phyloP scores from a whole-genome alignment of 2,113 vertebrate genomes.

The Perccottus glenii region DNA sequence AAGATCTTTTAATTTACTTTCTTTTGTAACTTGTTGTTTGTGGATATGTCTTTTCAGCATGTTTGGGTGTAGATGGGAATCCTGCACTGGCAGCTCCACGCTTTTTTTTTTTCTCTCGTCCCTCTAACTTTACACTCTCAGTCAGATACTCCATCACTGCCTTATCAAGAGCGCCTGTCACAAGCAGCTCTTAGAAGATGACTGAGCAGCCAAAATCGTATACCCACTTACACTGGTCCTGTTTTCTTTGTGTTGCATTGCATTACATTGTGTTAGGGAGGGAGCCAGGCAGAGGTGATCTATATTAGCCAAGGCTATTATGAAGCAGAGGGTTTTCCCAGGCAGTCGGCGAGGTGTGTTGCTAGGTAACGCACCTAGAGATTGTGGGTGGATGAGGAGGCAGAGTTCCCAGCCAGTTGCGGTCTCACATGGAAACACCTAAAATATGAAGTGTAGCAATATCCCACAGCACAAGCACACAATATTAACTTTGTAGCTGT shows the following conservation, averaged over 20 bases:
- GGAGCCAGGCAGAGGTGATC: conserved; percentile 54
- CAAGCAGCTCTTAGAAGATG: background rate
- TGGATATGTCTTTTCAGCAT: background rate
- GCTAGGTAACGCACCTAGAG: conserved; percentile 75
- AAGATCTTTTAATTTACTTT: no score
- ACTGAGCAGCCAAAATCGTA: background rate
- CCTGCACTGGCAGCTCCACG: conserved; percentile 14
- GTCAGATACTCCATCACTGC: conserved; percentile 45
- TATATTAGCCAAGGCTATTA: conserved; percentile 65
- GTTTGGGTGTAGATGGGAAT: conserved; percentile 20
- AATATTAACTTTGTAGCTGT: no score
- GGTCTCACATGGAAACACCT: conserved; percentile 45
- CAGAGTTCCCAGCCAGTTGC: conserved; percentile 53
- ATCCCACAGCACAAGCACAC: no score
- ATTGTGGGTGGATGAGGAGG: conserved; percentile 60
- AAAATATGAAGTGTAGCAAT: conserved; percentile 10
- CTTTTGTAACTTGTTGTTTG: no score
- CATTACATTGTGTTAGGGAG: conserved; percentile 1
- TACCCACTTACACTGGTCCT: background rate
- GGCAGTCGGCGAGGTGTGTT: conserved; percentile 69
- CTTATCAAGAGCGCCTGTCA: conserved; percentile 37
- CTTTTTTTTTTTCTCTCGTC: conserved; percentile 36
- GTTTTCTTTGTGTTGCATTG: no score
- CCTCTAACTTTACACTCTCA: conserved; percentile 48
- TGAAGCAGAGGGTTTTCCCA: conserved; percentile 75